These are phyloP conservation scores for Hippocampus barbouri DNA, from an alignment of 2,113 vertebrate genomes.

Conservation along the genomic window DNA sequence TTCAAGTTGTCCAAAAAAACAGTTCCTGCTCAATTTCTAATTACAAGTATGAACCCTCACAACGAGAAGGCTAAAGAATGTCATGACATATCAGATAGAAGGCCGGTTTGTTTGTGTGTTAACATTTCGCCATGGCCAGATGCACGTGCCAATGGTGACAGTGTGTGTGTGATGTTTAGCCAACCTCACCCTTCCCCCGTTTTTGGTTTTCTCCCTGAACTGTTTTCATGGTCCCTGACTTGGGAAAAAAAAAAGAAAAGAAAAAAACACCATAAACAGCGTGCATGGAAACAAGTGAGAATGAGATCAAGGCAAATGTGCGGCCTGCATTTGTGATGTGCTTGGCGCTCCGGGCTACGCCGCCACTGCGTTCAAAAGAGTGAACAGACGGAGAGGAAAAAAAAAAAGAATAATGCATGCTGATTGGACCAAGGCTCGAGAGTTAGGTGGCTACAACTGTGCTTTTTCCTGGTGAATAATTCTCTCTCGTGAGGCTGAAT, in stretches of 20 bases:
- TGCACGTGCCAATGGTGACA: conserved; percentile 29
- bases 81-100: conserved; percentile 43
- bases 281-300: conserved; percentile 20
- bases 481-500: conserved; percentile 53
- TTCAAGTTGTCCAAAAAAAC: background rate
- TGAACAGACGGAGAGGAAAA: conserved; percentile 44
- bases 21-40: background rate
- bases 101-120: conserved; percentile 24
- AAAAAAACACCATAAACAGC: conserved; percentile 52
- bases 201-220: background rate
- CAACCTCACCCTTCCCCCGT: background rate
- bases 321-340: conserved; percentile 45
- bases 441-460: conserved; percentile 47
- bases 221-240: conserved; percentile 59
- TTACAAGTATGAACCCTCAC: too few species aligned
- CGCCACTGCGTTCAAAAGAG: conserved; percentile 39
- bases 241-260: conserved; percentile 5
- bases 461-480: conserved; percentile 58
- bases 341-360: conserved; percentile 42
- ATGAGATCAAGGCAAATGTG: conserved; percentile 27
- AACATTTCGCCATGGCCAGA: conserved; percentile 61
- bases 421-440: conserved; percentile 42
- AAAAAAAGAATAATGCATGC: conserved; percentile 65
- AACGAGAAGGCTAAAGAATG: conserved; percentile 19
- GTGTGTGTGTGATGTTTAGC: conserved; percentile 21